These are phyloP conservation scores for Amphiura filiformis DNA, from an alignment of 35 echinoderm and acorn worm species.

Conservation along the genomic window DNA sequence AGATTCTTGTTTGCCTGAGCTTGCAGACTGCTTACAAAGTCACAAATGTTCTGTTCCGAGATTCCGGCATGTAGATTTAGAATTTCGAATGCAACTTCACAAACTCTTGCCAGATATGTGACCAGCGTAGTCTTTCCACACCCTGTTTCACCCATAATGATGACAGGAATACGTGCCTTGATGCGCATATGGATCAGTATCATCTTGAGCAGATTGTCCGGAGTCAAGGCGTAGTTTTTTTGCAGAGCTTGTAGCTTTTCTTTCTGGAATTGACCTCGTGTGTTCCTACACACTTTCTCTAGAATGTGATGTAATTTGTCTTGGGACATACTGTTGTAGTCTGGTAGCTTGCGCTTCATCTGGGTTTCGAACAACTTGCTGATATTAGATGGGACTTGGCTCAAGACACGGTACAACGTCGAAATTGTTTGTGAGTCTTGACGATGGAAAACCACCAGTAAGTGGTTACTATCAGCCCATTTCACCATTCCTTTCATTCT, in stretches of 20 bases:
- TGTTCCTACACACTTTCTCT: conserved; percentile 20
- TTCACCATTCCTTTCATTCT: conserved; percentile 31
- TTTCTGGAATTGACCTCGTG: not conserved
- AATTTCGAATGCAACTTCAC: conserved; percentile 21
- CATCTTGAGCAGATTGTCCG: conserved; percentile 44
- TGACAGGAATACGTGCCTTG: conserved; percentile 18
- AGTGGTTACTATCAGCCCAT: conserved; percentile 47
- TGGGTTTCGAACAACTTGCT: conserved; percentile 29
- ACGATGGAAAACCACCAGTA: conserved; percentile 37
- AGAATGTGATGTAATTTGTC: conserved; percentile 5
- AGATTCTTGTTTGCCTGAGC: conserved; percentile 2
- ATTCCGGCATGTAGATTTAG: conserved; percentile 37
- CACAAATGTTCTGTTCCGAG: not conserved
- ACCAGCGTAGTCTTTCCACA: conserved; percentile 45
- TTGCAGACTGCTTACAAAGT: conserved; percentile 8
- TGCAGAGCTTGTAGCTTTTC: conserved; percentile 14
- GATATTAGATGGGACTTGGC: conserved; percentile 15
- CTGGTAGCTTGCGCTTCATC: not conserved
- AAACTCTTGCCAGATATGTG: conserved; percentile 28
- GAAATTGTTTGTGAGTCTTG: conserved; percentile 39
- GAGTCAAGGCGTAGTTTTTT: conserved; percentile 24
- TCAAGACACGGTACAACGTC: conserved; percentile 19
- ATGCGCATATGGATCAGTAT: conserved; percentile 40
- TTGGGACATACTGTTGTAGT: conserved; percentile 27
- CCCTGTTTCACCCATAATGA: conserved; percentile 48